Percentiles rank a stretch among this genome's conserved stretches.
phyloP scores from a whole-genome alignment of 2,888 invertebrate species.

The Lottia gigantea region DNA sequence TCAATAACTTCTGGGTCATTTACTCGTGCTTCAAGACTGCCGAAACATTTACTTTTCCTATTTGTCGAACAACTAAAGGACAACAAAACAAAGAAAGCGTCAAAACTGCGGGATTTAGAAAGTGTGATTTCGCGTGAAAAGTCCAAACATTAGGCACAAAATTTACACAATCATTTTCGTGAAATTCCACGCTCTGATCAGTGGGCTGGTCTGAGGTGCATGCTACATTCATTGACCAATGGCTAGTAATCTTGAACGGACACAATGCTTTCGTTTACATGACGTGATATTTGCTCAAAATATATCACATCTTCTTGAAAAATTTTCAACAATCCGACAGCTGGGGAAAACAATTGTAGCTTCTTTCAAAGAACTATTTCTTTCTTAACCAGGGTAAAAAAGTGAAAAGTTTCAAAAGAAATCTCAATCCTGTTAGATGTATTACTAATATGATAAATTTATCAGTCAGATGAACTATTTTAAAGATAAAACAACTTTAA shows the following conservation, averaged over 20 bases:
- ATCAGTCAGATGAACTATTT: no score
- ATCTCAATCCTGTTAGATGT: no score
- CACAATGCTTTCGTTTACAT: constrained; percentile 5
- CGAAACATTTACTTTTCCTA: constrained; percentile 22
- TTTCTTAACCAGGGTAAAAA: no score
- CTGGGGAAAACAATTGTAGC: neutral
- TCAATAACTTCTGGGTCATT: constrained; percentile 13
- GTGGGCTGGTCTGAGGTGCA: constrained; percentile 1
- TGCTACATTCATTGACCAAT: constrained; percentile 5
- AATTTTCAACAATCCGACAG: neutral
- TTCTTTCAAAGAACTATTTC: neutral
- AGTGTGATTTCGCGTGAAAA: constrained; percentile 25
- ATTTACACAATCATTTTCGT: constrained; percentile 16
- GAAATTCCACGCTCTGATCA: constrained; percentile 8
- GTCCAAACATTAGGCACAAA: constrained; percentile 22
- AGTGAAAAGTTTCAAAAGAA: no score
- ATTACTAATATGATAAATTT: no score
- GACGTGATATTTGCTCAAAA: neutral
- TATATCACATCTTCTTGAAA: neutral
- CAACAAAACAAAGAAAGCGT: constrained; percentile 21
- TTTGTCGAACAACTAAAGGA: constrained; percentile 22
- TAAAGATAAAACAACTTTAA: no score
- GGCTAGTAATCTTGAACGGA: neutral
- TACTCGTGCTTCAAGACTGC: constrained; percentile 18
- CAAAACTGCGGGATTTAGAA: constrained; percentile 23